A percentile compares a stretch with the other conserved stretches of the same genome.
Conservation (phyloP, 1,140 invertebrate genomes). For the Galendromus occidentalis region DNA sequence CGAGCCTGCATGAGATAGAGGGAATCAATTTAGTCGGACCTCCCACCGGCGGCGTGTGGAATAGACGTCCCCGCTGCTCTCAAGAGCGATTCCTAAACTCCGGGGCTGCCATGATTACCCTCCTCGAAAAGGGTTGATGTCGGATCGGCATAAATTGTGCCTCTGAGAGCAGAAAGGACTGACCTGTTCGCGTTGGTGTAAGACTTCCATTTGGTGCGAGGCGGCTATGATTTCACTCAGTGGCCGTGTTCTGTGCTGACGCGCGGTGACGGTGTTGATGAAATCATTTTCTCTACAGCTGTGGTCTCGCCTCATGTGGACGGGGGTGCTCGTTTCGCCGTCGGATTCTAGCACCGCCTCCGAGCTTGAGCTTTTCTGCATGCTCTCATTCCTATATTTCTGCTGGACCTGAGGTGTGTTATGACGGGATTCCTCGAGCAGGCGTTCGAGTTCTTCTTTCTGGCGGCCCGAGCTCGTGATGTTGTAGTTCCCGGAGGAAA, state of each 20-base stretch:
- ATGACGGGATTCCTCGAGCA: conserved; percentile 16
- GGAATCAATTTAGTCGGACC: too few species aligned
- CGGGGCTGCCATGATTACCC: too few species aligned
- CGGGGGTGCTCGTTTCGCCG: conserved; percentile 16
- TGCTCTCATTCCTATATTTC: neutral
- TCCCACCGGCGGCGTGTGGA: too few species aligned
- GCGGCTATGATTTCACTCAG: conserved; percentile 2
- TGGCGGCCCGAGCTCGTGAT: conserved; percentile 14
- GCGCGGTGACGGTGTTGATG: neutral
- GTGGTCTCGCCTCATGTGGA: conserved; percentile 9
- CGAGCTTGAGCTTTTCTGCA: conserved; percentile 21
- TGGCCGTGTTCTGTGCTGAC: neutral
- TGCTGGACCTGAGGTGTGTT: conserved; percentile 17
- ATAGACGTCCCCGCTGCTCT: too few species aligned
- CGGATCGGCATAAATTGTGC: too few species aligned
- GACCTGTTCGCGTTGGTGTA: neutral
- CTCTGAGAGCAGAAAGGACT: too few species aligned
- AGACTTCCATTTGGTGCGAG: neutral
- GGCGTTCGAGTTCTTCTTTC: conserved; percentile 19
- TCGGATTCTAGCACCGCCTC: conserved; percentile 22
- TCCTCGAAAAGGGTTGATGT: too few species aligned
- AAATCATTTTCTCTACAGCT: neutral
- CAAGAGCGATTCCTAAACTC: too few species aligned
- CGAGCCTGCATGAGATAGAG: neutral
- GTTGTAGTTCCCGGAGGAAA: conserved; percentile 21